These are phyloP conservation scores for Metaphire vulgaris DNA, from an alignment of 1,140 invertebrate species.

Conservation along the genomic window DNA sequence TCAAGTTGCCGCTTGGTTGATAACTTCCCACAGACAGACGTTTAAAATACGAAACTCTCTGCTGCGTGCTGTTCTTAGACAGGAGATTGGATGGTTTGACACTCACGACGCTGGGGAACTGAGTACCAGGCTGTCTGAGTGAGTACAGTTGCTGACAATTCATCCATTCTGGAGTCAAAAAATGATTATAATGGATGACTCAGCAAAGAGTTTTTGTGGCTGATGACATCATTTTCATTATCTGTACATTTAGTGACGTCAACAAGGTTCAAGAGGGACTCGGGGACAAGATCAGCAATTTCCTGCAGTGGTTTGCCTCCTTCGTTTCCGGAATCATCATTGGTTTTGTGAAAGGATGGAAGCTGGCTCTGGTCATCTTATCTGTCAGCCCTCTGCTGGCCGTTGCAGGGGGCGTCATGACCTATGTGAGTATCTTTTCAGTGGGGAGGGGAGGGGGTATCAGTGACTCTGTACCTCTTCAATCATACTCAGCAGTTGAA, in stretches of 20 bases:
- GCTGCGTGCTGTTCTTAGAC: slow-evolving; percentile 67
- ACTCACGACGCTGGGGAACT: slow-evolving; percentile 54
- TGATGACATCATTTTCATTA: too few relatives aligned
- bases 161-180: too few relatives aligned
- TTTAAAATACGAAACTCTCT: slow-evolving; percentile 39
- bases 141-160: too few relatives aligned
- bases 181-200: too few relatives aligned
- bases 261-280: slow-evolving; percentile 77
- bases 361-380: slow-evolving; percentile 34
- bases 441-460: too few relatives aligned
- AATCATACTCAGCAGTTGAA: too few relatives aligned
- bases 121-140: slow-evolving; percentile 58
- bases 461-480: too few relatives aligned
- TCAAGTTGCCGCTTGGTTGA: slow-evolving; percentile 40
- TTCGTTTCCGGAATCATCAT: slow-evolving; percentile 34
- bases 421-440: slow-evolving; percentile 9
- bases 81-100: slow-evolving; percentile 89
- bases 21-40: slow-evolving; percentile 42
- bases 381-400: slow-evolving; percentile 32
- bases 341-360: slow-evolving; percentile 35
- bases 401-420: slow-evolving; percentile 29
- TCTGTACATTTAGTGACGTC: slow-evolving; percentile 71
- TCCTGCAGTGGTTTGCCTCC: slow-evolving; percentile 52
- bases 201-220: too few relatives aligned
- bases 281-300: slow-evolving; percentile 73